These are phyloP conservation scores for Drosophila sechellia DNA, from an alignment of 1,140 invertebrate species.

Conservation along the genomic window DNA sequence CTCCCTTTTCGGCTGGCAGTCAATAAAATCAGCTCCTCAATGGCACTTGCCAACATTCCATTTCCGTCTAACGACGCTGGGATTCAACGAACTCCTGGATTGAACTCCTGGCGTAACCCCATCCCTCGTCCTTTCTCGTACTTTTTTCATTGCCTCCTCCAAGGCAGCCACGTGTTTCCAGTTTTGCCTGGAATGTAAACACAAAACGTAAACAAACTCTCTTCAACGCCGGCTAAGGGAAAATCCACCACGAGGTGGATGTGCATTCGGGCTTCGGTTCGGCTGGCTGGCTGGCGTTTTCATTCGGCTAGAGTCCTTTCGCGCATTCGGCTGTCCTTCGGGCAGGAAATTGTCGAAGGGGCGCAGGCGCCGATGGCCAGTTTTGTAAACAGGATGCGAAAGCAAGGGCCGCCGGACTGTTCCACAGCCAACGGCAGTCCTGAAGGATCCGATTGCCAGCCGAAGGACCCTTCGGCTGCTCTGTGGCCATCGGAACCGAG, in stretches of 20 bases:
- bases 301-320: constrained; percentile 12
- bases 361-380: constrained; percentile 67
- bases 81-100: constrained; percentile 21
- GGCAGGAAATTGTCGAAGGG: constrained; percentile 8
- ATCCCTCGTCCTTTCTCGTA: neutral
- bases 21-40: constrained; percentile 24
- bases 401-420: constrained; percentile 32
- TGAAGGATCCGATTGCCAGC: constrained; percentile 38
- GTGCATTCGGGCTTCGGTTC: neutral
- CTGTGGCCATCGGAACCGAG: neutral
- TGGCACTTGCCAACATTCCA: constrained; percentile 31
- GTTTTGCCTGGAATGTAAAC: constrained; percentile 62
- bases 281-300: neutral
- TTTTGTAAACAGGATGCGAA: constrained; percentile 44
- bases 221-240: constrained; percentile 12
- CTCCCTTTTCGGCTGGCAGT: constrained; percentile 1
- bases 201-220: constrained; percentile 68
- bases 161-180: constrained; percentile 30
- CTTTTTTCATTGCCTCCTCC: neutral
- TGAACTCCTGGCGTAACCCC: neutral
- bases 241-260: constrained; percentile 46
- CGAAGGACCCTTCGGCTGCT: constrained; percentile 19
- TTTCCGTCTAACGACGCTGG: constrained; percentile 10
- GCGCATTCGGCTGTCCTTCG: constrained; percentile 5
- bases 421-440: constrained; percentile 69